Conservation (phyloP, 1,140 invertebrate genomes). For the Bombus terrestris region DNA sequence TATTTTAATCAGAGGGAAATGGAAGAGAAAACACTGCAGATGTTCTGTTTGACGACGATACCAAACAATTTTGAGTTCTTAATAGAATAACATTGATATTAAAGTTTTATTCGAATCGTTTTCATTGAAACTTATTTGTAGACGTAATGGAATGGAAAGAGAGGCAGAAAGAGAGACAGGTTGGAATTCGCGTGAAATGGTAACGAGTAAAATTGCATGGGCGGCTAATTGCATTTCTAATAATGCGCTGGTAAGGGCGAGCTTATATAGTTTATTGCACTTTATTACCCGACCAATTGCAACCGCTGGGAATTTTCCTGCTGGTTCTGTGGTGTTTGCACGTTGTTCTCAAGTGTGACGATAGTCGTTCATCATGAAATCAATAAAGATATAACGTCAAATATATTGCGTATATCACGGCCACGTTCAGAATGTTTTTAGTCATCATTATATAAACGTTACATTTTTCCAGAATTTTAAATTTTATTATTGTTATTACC, state of each 20-base stretch:
- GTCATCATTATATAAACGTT: fast-evolving
- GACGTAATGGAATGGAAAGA: neutral
- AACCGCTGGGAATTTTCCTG: conserved; percentile 45
- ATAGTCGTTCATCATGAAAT: conserved; percentile 29
- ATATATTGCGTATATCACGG: conserved; percentile 24
- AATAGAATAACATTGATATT: neutral
- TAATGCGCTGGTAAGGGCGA: conserved; percentile 31
- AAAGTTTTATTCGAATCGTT: neutral
- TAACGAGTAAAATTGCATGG: conserved; percentile 18
- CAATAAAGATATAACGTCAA: conserved; percentile 36
- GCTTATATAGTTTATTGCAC: conserved; percentile 46
- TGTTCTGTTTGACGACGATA: neutral
- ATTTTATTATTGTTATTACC: no score
- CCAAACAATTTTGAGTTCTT: neutral
- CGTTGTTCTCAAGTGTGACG: conserved; percentile 17
- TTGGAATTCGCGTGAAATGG: neutral
- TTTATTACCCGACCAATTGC: conserved; percentile 32
- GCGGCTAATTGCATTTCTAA: conserved; percentile 59
- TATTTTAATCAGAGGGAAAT: neutral
- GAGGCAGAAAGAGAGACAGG: no score
- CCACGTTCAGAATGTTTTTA: neutral
- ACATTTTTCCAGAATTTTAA: no score
- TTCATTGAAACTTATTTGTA: neutral
- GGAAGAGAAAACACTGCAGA: neutral
- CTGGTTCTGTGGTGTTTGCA: conserved; percentile 9